phyloP scores from a whole-genome alignment of 2,888 invertebrate genomes.

The Conomelus anceps region DNA sequence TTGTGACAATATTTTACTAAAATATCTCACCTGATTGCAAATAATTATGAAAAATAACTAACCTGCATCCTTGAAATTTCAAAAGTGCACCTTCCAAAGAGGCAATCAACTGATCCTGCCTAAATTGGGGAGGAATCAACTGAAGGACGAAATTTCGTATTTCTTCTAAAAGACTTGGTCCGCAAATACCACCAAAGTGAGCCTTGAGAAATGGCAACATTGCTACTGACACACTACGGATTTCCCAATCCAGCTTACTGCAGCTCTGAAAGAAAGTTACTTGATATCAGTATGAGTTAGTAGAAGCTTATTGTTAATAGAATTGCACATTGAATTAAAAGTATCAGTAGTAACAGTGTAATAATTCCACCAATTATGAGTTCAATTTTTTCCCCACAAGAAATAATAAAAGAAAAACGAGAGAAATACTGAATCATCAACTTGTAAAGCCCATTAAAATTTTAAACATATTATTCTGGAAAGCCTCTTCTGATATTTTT shows the following conservation, averaged over 20 bases:
- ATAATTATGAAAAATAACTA: slow-evolving; percentile 29
- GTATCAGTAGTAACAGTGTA: too few relatives aligned
- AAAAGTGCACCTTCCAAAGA: slow-evolving; percentile 42
- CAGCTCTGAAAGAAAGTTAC: slow-evolving; percentile 17
- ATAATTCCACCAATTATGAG: too few relatives aligned
- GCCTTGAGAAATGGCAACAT: slow-evolving; percentile 20
- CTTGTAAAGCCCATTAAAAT: too few relatives aligned
- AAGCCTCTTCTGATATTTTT: too few relatives aligned
- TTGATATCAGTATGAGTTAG: neutral
- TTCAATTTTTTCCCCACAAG: too few relatives aligned
- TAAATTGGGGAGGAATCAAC: slow-evolving; percentile 38
- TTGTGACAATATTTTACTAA: too few relatives aligned
- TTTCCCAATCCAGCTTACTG: slow-evolving; percentile 22
- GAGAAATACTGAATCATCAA: too few relatives aligned
- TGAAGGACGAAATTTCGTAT: slow-evolving; percentile 48
- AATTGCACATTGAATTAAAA: too few relatives aligned
- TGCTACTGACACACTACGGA: slow-evolving; percentile 15
- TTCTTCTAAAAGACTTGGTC: slow-evolving; percentile 47
- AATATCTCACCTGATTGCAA: too few relatives aligned
- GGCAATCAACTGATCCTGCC: slow-evolving; percentile 44
- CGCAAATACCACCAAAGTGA: slow-evolving; percentile 46
- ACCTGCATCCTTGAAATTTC: slow-evolving; percentile 45
- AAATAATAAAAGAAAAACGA: too few relatives aligned
- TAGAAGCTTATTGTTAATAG: too few relatives aligned
- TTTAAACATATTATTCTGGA: too few relatives aligned